These are phyloP conservation scores for Drosophila triauraria DNA, from an alignment of 1,140 invertebrate genomes.

Conservation along the genomic window DNA sequence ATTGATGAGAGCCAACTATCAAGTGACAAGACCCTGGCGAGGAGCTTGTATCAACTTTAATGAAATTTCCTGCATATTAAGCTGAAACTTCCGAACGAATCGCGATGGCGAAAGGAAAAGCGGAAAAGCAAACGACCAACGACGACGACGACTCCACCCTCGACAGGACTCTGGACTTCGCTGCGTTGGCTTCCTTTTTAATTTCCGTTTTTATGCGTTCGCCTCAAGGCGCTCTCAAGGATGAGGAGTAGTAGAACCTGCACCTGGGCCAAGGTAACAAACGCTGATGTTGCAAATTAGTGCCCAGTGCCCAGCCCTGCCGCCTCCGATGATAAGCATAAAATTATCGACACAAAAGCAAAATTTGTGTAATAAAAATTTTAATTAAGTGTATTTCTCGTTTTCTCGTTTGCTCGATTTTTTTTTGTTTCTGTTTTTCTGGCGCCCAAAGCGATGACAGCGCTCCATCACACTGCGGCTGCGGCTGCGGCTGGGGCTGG, in stretches of 20 bases:
- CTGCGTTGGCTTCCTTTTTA: slow-evolving; percentile 75
- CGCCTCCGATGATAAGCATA: slow-evolving; percentile 73
- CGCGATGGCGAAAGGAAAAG: slow-evolving; percentile 10
- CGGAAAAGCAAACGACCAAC: slow-evolving; percentile 24
- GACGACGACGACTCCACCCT: background rate
- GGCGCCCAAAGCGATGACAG: slow-evolving; percentile 52
- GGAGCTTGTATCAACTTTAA: slow-evolving; percentile 63
- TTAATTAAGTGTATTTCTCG: slow-evolving; percentile 38
- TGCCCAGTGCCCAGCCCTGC: slow-evolving; percentile 1
- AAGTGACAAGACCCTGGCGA: slow-evolving; percentile 19
- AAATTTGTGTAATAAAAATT: slow-evolving; percentile 74
- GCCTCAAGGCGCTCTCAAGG: slow-evolving; percentile 15
- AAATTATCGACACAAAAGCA: slow-evolving; percentile 80
- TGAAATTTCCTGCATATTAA: slow-evolving; percentile 78
- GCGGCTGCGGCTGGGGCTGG: slow-evolving; percentile 7
- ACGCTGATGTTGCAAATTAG: slow-evolving; percentile 75
- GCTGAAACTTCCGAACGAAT: slow-evolving; percentile 60
- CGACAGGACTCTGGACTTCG: slow-evolving; percentile 49
- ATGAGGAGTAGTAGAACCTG: background rate
- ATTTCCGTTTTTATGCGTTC: slow-evolving; percentile 76
- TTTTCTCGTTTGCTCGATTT: background rate
- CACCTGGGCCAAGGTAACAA: slow-evolving; percentile 11
- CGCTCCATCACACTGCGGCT: slow-evolving; percentile 47
- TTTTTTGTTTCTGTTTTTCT: background rate
- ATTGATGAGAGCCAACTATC: slow-evolving; percentile 44